A percentile compares a stretch with the other conserved stretches of the same genome.
Conservation (phyloP, 2,113 vertebrate species). For the Rallus limicola region DNA sequence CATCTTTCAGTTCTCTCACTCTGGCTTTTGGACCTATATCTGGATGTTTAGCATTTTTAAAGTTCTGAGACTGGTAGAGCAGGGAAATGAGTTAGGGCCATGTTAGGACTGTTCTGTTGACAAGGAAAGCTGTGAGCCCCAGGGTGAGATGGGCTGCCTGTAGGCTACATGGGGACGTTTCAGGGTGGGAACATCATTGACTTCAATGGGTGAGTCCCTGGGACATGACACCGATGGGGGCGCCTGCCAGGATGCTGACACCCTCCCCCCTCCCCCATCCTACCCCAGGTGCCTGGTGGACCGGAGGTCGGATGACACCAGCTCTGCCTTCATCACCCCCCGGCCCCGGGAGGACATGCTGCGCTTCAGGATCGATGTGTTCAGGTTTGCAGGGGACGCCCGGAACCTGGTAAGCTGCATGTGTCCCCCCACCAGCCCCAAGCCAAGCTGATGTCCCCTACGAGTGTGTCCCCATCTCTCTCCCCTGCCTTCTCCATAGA, state of each 20-base stretch:
- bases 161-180: too few relatives aligned
- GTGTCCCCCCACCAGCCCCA: not conserved
- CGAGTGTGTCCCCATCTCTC: not conserved
- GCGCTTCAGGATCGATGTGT: slow-evolving; percentile 47
- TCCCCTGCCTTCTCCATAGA: not conserved
- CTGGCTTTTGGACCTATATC: too few relatives aligned
- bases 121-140: too few relatives aligned
- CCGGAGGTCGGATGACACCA: slow-evolving; percentile 6
- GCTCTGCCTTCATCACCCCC: slow-evolving; percentile 51
- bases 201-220: too few relatives aligned
- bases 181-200: too few relatives aligned
- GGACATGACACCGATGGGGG: too few relatives aligned
- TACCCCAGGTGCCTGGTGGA: slow-evolving; percentile 52
- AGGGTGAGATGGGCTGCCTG: too few relatives aligned
- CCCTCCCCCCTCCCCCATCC: fast-evolving
- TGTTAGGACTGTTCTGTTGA: too few relatives aligned
- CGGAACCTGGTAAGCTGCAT: slow-evolving; percentile 16
- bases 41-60: too few relatives aligned
- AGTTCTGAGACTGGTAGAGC: too few relatives aligned
- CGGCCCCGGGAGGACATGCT: slow-evolving; percentile 12
- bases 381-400: not conserved
- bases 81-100: too few relatives aligned
- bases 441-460: fast-evolving
- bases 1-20: too few relatives aligned
- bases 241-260: fast-evolving